Base-by-base conservation (phyloP, 2,797 vertebrate genomes). In the Amblyopsis hoosieri region DNA sequence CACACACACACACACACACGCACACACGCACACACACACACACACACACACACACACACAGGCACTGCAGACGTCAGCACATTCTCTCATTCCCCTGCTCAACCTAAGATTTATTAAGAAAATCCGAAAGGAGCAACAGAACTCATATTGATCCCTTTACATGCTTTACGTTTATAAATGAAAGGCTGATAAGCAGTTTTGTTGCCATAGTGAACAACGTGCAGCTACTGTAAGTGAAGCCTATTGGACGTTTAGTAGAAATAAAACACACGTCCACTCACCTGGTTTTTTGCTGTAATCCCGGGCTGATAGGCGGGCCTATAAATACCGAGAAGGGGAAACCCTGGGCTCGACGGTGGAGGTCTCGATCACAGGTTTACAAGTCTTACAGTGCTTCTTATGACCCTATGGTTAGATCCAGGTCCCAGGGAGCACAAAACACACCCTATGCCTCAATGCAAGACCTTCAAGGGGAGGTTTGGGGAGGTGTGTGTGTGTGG, bases 331-430 rank as follows among this genome's bases (percentile, higher is more conserved):
- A 77, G 66, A 60, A 78, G 59, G 69, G 54, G 76, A 84, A 67
- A 84, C 69, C 54, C 19, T 19, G 74, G 80, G 71, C 73, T 71
- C 73, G 69, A 71, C 57, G 77, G 66, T 82, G 67, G 78, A 72
- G 76, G 81, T 85, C 80, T 84, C 29, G 63, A 81, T 86, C 79
- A 77, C 80, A 89, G 80, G 62, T 85, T 86, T 81, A 87, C 79
- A 90, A 91, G 86, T 92, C 85, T 90, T 88, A 82, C 74, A 78
- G 82, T 89, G 83, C 82, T 88, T 85, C 87, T 89, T 88, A 86
- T 86, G 86, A 90, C 87, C 82, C 89, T 81, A 85, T 81, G 71
- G 78, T 80, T 85, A 75, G 84, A 90, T 75, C 87, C 80, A 74
- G 82, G 87, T 91, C 89, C 81, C 51, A 79, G 87, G 85, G 80